Conservation (phyloP, 2,113 vertebrate species). For the Bothrops jararaca region DNA sequence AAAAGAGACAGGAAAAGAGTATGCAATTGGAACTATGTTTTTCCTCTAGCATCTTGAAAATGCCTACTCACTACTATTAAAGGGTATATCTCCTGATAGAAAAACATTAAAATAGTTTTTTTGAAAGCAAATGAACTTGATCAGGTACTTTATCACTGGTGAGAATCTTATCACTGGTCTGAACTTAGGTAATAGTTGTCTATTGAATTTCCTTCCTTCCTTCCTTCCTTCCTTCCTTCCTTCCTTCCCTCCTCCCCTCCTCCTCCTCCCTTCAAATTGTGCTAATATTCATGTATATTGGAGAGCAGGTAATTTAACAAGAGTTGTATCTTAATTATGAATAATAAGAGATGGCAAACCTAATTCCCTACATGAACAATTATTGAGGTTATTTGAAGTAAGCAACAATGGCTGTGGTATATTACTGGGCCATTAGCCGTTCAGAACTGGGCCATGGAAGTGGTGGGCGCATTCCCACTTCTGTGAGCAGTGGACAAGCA, state of each 20-base stretch:
- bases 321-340: background rate
- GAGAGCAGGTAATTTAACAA: background rate
- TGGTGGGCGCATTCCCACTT: background rate
- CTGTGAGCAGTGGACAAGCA: too few relatives aligned
- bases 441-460: background rate
- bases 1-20: too few relatives aligned
- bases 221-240: too few relatives aligned
- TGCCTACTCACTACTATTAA: background rate
- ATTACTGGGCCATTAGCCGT: background rate
- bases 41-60: background rate
- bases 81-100: background rate
- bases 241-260: too few relatives aligned
- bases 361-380: background rate
- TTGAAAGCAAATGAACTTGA: background rate
- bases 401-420: background rate
- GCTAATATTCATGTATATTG: background rate
- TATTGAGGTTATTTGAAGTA: background rate
- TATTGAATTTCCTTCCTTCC: background rate
- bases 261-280: background rate
- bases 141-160: background rate
- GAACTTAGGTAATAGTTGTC: background rate
- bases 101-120: background rate
- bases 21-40: background rate
- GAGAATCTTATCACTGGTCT: background rate
- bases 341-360: background rate